Evolutionary conservation across 2,797 vertebrate species (phyloP).

Genomic region (Coluber constrictor): DNA sequence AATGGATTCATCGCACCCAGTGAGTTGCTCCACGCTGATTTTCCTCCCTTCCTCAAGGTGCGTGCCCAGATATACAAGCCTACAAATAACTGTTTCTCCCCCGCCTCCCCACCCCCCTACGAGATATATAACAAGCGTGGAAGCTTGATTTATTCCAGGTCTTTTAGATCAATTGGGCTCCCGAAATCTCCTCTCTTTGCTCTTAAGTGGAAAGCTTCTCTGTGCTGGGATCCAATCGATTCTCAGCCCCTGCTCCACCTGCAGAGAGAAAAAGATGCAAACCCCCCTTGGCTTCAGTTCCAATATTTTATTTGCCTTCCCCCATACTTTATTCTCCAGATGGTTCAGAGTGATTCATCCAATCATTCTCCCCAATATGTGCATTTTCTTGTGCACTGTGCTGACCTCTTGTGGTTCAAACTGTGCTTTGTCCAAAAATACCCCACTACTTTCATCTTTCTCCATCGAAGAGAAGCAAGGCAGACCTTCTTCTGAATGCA

Average conservation of each 20-base stretch:
- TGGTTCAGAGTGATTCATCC: background rate
- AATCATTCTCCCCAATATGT: background rate
- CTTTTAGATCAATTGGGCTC: background rate
- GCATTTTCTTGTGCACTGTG: slow-evolving; percentile 52
- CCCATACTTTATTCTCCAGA: background rate
- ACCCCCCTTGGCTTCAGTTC: background rate
- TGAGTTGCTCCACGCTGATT: background rate
- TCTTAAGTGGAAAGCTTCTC: background rate
- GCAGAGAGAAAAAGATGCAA: background rate
- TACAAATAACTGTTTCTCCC: background rate
- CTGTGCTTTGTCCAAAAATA: background rate
- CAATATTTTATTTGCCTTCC: fast-evolving
- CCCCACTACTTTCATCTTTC: background rate
- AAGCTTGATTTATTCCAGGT: no score
- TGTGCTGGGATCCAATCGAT: background rate
- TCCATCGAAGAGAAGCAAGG: fast-evolving
- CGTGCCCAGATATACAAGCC: background rate
- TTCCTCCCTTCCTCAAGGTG: background rate
- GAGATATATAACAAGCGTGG: background rate
- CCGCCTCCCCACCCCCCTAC: fast-evolving
- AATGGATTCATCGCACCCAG: background rate
- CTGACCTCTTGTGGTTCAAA: slow-evolving; percentile 74
- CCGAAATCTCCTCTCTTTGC: no score
- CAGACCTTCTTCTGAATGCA: background rate
- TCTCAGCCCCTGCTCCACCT: background rate